phyloP scores from a whole-genome alignment of 2,888 invertebrate species.

The Drosophila flavopinicola region DNA sequence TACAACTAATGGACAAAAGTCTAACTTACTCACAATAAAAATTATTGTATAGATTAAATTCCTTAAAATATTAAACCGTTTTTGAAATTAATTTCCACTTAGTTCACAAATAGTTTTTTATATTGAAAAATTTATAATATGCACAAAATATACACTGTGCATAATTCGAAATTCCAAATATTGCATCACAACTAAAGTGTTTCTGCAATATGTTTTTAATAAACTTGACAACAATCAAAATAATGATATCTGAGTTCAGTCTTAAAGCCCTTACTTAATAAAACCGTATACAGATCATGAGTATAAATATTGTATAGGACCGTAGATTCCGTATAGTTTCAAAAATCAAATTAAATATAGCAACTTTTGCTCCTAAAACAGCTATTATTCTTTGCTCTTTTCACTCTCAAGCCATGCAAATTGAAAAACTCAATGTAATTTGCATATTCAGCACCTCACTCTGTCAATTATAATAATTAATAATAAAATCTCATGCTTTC shows the following conservation, averaged over 20 bases:
- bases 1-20: background rate
- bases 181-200: too few species aligned
- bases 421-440: background rate
- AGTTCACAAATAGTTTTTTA: too few species aligned
- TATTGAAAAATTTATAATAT: too few species aligned
- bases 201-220: too few species aligned
- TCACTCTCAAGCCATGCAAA: background rate
- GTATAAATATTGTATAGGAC: background rate
- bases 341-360: background rate
- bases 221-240: too few species aligned
- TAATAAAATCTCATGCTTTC: slow-evolving; percentile 12
- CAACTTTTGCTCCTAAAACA: background rate
- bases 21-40: background rate
- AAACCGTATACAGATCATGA: background rate
- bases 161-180: too few species aligned
- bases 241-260: too few species aligned
- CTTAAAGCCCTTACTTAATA: too few species aligned
- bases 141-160: too few species aligned
- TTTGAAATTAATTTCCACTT: too few species aligned
- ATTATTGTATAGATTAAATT: background rate
- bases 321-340: background rate
- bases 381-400: slow-evolving; percentile 4
- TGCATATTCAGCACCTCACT: slow-evolving; percentile 19
- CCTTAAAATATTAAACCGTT: too few species aligned
- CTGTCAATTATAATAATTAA: slow-evolving; percentile 19